These are phyloP conservation scores for Drosophila paracracens DNA, from an alignment of 2,888 invertebrate species.

Conservation along the genomic window DNA sequence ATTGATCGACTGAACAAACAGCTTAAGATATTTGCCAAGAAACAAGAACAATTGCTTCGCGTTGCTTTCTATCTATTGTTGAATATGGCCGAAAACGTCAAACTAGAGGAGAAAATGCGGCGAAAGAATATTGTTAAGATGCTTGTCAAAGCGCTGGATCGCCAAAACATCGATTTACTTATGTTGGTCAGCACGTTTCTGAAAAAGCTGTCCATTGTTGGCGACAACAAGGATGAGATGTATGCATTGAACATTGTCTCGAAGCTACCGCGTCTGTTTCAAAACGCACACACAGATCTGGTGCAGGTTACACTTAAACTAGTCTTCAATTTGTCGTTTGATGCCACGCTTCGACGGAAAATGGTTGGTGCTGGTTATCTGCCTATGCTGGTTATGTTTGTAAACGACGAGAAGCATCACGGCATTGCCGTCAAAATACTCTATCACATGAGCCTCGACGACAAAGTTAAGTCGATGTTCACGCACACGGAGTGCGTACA, in stretches of 20 bases:
- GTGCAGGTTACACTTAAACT: constrained; percentile 93
- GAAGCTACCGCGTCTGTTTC: constrained; percentile 92
- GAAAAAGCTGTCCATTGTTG: constrained; percentile 96
- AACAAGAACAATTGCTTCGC: constrained; percentile 96
- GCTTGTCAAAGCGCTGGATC: constrained; percentile 94
- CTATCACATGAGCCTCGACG: constrained; percentile 98
- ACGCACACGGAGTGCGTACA: constrained; percentile 97
- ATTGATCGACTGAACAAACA: constrained; percentile 92
- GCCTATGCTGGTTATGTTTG: constrained; percentile 94
- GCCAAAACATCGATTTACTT: constrained; percentile 95
- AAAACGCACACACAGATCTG: constrained; percentile 87
- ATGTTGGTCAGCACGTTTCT: constrained; percentile 96
- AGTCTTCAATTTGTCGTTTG: constrained; percentile 98
- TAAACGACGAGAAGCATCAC: constrained; percentile 94
- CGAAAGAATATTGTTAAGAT: constrained; percentile 95
- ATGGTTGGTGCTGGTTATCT: constrained; percentile 96
- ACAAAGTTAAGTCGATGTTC: constrained; percentile 95
- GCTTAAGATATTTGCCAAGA: constrained; percentile 92
- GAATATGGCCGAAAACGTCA: constrained; percentile 97
- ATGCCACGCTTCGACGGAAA: constrained; percentile 92
- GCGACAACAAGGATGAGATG: constrained; percentile 98
- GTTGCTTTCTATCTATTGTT: constrained; percentile 96
- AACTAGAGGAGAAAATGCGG: constrained; percentile 98
- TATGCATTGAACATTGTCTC: constrained; percentile 92
- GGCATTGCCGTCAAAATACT: constrained; percentile 92